Base-by-base conservation (phyloP, 64 coral and sea anemone genomes). In the Pachyseris speciosa region DNA sequence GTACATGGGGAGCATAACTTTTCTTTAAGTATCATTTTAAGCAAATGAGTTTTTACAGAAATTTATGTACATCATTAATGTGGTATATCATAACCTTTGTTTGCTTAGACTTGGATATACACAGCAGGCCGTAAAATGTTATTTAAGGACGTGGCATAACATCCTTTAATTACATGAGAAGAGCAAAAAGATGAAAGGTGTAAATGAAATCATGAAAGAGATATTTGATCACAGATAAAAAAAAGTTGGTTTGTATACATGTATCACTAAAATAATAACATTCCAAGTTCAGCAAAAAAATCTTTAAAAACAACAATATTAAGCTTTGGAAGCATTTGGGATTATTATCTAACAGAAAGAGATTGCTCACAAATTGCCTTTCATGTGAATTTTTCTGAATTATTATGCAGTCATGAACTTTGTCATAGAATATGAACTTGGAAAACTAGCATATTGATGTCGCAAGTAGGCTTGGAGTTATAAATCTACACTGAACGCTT, bases 251-350 rank as follows among this genome's bases (percentile, higher is more conserved):
- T 61, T 81, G 29, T 39, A 26, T 20, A 60, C 33, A 22, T n/a
- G n/a, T n/a, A n/a, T n/a, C n/a, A 75, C 30, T 20, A 75, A 37
- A 80, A 58, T 61, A 34, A 60, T 63, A 81, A n/a, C 49, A 81
- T 81, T 58, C 51, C 77, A 61, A 61, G 29, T 81, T 81, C 15
- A 36, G 52, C 22, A 25, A n/a, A n/a, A 36, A 81, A 81, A 81
- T 81, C 77, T 81, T 60, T 36, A 41, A 60, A 61, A 63, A 61
- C 77, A 81, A 81, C 77, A 81, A 26, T 16, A 76, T 76, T 50
- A 41, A 61, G 34, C 7, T 57, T 61, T 61, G 49, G 20, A 53
- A 81, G 52, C 77, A 40, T 57, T 79, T 37, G 29, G 75, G 51
- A 57, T 68, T 36, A 68, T 36, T 37, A 79, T 37, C 32, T 19